Percentiles rank a stretch among this genome's conserved stretches.
Evolutionary conservation across 1,140 invertebrate genomes (phyloP).

Genomic region (Hermetia illucens): DNA sequence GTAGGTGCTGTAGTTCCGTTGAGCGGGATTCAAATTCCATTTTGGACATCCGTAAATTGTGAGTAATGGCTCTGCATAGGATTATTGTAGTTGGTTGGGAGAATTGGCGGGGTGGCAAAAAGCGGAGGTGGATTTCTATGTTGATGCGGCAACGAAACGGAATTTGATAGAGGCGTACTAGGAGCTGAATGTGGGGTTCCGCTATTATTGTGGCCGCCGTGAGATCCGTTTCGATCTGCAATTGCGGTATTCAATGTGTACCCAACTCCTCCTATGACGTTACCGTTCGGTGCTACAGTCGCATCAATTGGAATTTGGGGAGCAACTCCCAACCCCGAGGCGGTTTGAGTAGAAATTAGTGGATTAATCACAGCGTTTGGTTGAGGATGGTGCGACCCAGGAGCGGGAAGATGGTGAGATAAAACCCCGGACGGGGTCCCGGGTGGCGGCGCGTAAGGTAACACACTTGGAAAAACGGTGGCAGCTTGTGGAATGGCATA

Average conservation of each 20-base stretch:
- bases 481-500: slow-evolving; percentile 27
- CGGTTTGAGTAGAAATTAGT: slow-evolving; percentile 12
- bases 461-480: slow-evolving; percentile 25
- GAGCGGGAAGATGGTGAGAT: slow-evolving; percentile 4
- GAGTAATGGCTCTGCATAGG: slow-evolving; percentile 2
- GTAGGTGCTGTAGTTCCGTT: no score
- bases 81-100: not conserved
- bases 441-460: slow-evolving; percentile 16
- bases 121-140: slow-evolving; percentile 22
- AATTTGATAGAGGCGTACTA: slow-evolving; percentile 17
- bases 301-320: not conserved
- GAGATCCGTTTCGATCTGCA: not conserved
- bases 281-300: slow-evolving; percentile 1
- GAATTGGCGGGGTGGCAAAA: slow-evolving; percentile 22
- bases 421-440: slow-evolving; percentile 7
- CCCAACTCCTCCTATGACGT: not conserved
- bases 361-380: slow-evolving; percentile 22
- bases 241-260: slow-evolving; percentile 3
- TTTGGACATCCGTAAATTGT: slow-evolving; percentile 2
- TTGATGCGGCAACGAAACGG: slow-evolving; percentile 4
- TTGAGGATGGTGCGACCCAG: slow-evolving; percentile 8
- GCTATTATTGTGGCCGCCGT: not conserved
- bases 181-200: slow-evolving; percentile 23
- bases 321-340: not conserved
- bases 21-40: no score